phyloP scores from a whole-genome alignment of 2,888 invertebrate species.

The Ennomos fuscantarius region DNA sequence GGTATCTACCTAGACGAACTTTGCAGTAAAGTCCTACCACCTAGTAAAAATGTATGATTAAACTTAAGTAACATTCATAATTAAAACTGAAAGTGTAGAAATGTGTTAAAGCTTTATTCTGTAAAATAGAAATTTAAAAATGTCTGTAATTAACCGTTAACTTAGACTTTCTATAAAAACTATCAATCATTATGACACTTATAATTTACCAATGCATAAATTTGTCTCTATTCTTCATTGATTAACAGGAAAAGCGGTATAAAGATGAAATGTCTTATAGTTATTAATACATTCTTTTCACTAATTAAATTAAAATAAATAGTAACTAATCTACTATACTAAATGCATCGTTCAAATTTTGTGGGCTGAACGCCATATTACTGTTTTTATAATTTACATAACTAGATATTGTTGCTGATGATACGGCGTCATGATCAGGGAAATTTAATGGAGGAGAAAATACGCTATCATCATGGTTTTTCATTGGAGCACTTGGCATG shows the following conservation, averaged over 20 bases:
- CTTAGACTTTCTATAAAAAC: too few relatives aligned
- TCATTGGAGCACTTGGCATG: conserved; percentile 50
- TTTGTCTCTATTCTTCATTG: background rate
- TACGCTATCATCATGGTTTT: conserved; percentile 51
- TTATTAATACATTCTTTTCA: conserved; percentile 5
- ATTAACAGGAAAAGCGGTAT: background rate
- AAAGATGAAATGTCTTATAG: background rate
- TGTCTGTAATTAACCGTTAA: too few relatives aligned
- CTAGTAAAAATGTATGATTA: too few relatives aligned
- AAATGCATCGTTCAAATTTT: conserved; percentile 79
- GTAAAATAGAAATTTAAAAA: too few relatives aligned
- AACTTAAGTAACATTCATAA: too few relatives aligned
- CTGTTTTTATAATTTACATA: conserved; percentile 77
- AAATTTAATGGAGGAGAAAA: conserved; percentile 44
- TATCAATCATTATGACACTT: too few relatives aligned
- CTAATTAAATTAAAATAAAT: conserved; percentile 4
- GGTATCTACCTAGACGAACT: too few relatives aligned
- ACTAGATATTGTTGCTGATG: conserved; percentile 63
- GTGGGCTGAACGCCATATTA: conserved; percentile 78
- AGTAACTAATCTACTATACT: conserved; percentile 66
- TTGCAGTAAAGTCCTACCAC: too few relatives aligned
- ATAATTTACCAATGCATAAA: conserved; percentile 3
- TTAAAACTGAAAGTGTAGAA: too few relatives aligned
- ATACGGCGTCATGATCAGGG: conserved; percentile 49
- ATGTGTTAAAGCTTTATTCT: too few relatives aligned